Evolutionary conservation across 2,113 vertebrate genomes (phyloP).

Genomic region (Alaudala cheleensis): DNA sequence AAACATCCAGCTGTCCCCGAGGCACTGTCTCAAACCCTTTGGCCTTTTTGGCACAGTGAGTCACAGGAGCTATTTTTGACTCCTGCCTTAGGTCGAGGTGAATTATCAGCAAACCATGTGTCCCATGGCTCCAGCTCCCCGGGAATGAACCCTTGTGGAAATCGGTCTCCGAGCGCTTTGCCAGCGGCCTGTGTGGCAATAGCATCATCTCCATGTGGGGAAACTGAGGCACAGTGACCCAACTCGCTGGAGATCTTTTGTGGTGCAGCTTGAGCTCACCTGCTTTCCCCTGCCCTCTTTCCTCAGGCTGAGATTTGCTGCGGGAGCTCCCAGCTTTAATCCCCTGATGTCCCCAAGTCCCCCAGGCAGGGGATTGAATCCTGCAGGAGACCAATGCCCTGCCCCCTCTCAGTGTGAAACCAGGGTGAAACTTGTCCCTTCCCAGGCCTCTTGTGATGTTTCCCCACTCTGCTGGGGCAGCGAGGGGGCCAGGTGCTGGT

Average conservation of each 20-base stretch:
- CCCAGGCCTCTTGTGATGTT: neutral
- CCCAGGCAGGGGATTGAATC: neutral
- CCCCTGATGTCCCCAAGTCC: accelerated
- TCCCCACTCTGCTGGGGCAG: accelerated
- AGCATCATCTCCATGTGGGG: neutral
- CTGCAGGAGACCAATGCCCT: neutral
- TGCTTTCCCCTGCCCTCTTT: neutral
- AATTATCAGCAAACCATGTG: neutral
- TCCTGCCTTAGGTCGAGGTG: neutral
- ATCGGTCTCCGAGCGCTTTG: accelerated
- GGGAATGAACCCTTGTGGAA: neutral
- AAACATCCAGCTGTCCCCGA: neutral
- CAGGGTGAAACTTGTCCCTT: neutral
- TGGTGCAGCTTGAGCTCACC: neutral
- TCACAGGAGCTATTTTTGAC: conserved; percentile 24
- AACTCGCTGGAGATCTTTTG: neutral
- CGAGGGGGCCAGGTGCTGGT: neutral
- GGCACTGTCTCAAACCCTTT: neutral
- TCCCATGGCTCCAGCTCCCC: neutral
- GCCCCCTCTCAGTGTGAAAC: neutral
- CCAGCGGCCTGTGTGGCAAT: neutral
- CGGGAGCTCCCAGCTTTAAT: neutral
- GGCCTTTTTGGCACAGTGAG: neutral
- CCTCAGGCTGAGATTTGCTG: neutral
- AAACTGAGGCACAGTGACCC: neutral